Base-by-base conservation (phyloP, 2,888 invertebrate genomes). In the Tineola bisselliella region DNA sequence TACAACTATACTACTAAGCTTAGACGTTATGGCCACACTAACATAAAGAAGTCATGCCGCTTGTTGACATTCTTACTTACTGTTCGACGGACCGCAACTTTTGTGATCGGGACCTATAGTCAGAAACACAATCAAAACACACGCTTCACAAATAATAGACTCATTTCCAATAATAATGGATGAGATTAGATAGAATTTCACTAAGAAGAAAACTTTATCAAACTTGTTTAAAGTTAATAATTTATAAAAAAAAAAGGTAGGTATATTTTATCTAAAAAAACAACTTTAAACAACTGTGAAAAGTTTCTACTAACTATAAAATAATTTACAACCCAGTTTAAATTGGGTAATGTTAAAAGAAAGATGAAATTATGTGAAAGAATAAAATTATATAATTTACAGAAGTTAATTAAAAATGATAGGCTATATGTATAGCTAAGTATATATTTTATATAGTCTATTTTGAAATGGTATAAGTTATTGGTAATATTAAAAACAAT, bases 91-190 rank as follows among this genome's bases (percentile, higher is more conserved):
- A 73, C 84, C 82, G 87, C 88, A 88, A 80, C 75, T 84, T 81
- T 83, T 83, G 84, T 87, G 86, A 78, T 84, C 87, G 70, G 88
- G 88, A 88, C 88, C 88, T 88, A 88, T 79, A 63, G 81, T 81
- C 81, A 86, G 79, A 87, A 87, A 87, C 79, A 84, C 79, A 77
- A 74, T 86, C 78, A 87, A 69, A 84, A 84, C 84, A 84, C 79
- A 82, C 84, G 70, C 75, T 81, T 84, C 81, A 80, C n/a, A 81
- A 79, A 71, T 79, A 78, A 77, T 78, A 65, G 18, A 12, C 54
- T 5, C 25, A 19, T 12, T 54, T 25, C 54, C 5, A 48, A 17
- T 48, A 38, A 38, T 38, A n/a, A 38, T 38, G n/a, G 2, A 38
- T 38, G 10, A 38, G 6, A 38, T 38, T 38, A 38, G 38, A 38